Base-by-base conservation (phyloP, 2,113 vertebrate genomes). In the Nothobranchius furzeri region DNA sequence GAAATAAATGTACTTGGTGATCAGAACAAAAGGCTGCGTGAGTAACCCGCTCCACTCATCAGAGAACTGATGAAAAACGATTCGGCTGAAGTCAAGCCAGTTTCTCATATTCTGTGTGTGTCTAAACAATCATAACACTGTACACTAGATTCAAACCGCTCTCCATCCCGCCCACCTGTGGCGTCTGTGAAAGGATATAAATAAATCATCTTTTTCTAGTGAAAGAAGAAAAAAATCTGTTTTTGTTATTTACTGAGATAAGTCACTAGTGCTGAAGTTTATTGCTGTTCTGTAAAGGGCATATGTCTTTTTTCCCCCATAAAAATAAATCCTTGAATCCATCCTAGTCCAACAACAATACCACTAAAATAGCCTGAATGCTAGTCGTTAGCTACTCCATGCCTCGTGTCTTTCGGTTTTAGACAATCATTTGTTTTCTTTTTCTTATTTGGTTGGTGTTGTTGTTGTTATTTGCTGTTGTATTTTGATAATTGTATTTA, bases 401-500 rank as follows among this genome's bases (percentile, higher is more conserved):
- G 92, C 85, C 10, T 91, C 92, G 95, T 92, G 94, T 93, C 91
- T 96, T 94, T 97, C 94, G 90, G 95, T 95, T 97, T 96, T 98
- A 84, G 98, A 99, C 98, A 99, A 98, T 99, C 97, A 98, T 92
- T 89, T 92, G 93, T 88, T 90, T 93, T 89, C 82, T 82, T 64
- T 24, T 25, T 73, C 75, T 63, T 77, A 64, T 93, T 88, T 87
- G 65, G 63, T 95, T 92, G 92, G 88, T 95, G 93, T 91, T 82
- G 93, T 90, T 95, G 94, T 96, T 96, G 95, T 95, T 96, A 94
- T 95, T 96, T 96, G 92, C 93, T 95, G 87, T 92, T 95, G 94
- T 95, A 94, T 95, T 94, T 94, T 92, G 92, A 96, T 93, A 94
- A 93, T 90, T 97, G 95, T 99, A 99, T 99, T 98, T 99, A 99